Evolutionary conservation across 1,140 invertebrate genomes (phyloP).

Genomic region (Listronotus bonariensis): DNA sequence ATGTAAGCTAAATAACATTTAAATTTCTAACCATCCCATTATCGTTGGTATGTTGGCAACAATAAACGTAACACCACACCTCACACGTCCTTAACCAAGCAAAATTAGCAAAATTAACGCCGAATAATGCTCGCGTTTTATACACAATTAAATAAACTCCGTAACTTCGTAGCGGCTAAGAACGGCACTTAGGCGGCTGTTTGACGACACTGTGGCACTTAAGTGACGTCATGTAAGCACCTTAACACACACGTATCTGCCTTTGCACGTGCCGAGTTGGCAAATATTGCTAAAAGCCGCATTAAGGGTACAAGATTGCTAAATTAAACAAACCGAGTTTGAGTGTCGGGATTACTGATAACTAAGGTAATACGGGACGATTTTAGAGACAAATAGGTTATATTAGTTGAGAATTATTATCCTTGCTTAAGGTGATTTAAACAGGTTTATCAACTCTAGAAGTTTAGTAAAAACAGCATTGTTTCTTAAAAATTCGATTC

Average conservation of each 20-base stretch:
- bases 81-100: too few relatives aligned
- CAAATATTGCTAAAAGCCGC: slow-evolving; percentile 33
- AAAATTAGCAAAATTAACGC: slow-evolving; percentile 24
- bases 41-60: too few relatives aligned
- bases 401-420: too few relatives aligned
- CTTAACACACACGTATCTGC: slow-evolving; percentile 37
- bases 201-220: slow-evolving; percentile 24
- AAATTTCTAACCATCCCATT: too few relatives aligned
- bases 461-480: too few relatives aligned
- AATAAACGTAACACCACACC: too few relatives aligned
- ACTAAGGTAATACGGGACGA: slow-evolving; percentile 1
- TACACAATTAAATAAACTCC: slow-evolving; percentile 27
- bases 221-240: slow-evolving; percentile 36
- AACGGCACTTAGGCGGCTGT: slow-evolving; percentile 28
- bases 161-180: slow-evolving; percentile 10
- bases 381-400: not conserved
- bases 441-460: too few relatives aligned
- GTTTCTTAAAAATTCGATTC: too few relatives aligned
- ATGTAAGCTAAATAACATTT: too few relatives aligned
- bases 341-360: slow-evolving; percentile 12
- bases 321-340: slow-evolving; percentile 33
- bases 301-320: slow-evolving; percentile 29
- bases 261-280: slow-evolving; percentile 35
- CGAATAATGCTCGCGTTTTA: slow-evolving; percentile 25
- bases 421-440: too few relatives aligned